phyloP scores from a whole-genome alignment of 2,797 vertebrate genomes.

The Onychomys arenicola region DNA sequence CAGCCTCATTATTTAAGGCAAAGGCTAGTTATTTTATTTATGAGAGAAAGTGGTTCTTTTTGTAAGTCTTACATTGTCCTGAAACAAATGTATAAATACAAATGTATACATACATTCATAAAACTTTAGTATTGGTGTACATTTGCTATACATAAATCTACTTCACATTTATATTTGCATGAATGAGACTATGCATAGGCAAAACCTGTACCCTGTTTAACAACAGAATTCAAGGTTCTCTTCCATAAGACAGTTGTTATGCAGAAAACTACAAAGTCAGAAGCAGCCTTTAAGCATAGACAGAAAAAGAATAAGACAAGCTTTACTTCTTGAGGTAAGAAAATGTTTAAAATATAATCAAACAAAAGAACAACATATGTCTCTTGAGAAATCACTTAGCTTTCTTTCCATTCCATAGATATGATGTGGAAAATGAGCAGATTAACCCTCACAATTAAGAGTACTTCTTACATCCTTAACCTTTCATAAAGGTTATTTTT shows the following conservation, averaged over 20 bases:
- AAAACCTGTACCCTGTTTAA: not conserved
- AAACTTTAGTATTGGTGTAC: slow-evolving; percentile 24
- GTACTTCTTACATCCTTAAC: slow-evolving; percentile 39
- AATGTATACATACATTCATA: slow-evolving; percentile 19
- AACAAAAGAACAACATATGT: not conserved
- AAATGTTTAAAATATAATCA: slow-evolving; percentile 3
- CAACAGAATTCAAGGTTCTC: slow-evolving; percentile 55
- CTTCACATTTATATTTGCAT: not conserved
- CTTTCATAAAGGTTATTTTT: slow-evolving; percentile 50
- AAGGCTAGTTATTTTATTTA: slow-evolving; percentile 13
- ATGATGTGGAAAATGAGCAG: slow-evolving; percentile 58
- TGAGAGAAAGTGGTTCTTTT: slow-evolving; percentile 58
- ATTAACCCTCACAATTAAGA: slow-evolving; percentile 13
- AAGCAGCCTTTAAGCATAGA: not conserved
- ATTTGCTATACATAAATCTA: not conserved
- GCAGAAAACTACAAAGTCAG: slow-evolving; percentile 44
- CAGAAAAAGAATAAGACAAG: slow-evolving; percentile 22
- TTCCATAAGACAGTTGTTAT: not conserved
- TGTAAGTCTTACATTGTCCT: not conserved
- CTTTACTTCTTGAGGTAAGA: slow-evolving; percentile 46
- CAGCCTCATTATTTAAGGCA: slow-evolving; percentile 33
- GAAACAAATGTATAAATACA: slow-evolving; percentile 61
- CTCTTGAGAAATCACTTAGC: not conserved
- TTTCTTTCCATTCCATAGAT: slow-evolving; percentile 52
- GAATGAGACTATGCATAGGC: slow-evolving; percentile 39